These are phyloP conservation scores for Cranoglanis bouderius DNA, from an alignment of 2,113 vertebrate genomes.

Conservation along the genomic window DNA sequence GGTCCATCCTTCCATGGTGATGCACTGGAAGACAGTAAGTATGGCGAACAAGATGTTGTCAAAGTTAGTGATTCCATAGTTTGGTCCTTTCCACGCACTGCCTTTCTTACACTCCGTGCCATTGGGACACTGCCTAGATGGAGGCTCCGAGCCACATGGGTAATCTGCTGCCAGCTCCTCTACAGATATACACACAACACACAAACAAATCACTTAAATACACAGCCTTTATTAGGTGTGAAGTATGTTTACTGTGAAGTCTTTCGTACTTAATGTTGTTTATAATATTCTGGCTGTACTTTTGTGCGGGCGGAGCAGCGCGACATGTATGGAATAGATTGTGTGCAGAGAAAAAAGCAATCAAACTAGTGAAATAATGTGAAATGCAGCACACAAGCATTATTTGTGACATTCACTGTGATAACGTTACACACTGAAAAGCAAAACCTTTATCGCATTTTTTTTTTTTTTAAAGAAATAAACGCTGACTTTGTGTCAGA, in stretches of 20 bases:
- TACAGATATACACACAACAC: conserved; percentile 53
- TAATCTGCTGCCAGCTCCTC: conserved; percentile 82
- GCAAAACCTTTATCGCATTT: not conserved
- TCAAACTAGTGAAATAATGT: not conserved
- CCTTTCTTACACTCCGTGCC: conserved; percentile 79
- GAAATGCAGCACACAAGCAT: not conserved
- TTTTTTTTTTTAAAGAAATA: not conserved
- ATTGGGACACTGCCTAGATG: conserved; percentile 81
- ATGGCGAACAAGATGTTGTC: conserved; percentile 87
- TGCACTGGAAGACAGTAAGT: conserved; percentile 97
- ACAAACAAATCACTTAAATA: conserved; percentile 5
- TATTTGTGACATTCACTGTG: not conserved
- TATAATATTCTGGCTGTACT: not conserved
- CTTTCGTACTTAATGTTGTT: not conserved
- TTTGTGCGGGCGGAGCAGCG: not conserved
- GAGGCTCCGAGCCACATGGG: conserved; percentile 83
- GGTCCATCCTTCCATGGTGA: conserved; percentile 98
- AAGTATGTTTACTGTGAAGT: not conserved
- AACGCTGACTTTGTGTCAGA: not conserved
- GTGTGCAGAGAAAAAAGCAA: not conserved
- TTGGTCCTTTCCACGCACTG: conserved; percentile 91
- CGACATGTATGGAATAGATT: not conserved
- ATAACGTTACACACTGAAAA: not conserved
- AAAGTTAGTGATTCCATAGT: conserved; percentile 97
- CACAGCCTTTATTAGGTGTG: not conserved